phyloP scores from a whole-genome alignment of 1,140 invertebrate genomes.

The Hyposmocoma kahamanoa region DNA sequence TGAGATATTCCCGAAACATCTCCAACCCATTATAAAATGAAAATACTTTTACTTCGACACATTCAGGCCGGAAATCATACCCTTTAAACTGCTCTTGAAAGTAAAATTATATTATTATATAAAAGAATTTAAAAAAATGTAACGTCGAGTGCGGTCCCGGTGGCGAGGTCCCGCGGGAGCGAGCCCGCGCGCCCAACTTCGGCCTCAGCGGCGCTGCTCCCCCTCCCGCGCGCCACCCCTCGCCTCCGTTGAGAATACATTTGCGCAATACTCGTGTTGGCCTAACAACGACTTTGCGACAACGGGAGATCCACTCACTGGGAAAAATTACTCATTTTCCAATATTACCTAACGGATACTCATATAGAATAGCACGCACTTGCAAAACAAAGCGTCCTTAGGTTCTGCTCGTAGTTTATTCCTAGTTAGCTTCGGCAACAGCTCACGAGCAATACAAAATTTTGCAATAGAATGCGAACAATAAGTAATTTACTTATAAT shows the following conservation, averaged over 20 bases:
- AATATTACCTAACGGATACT: slow-evolving; percentile 14
- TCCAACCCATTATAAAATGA: no score
- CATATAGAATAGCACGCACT: not conserved
- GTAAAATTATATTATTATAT: no score
- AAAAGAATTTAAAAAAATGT: no score
- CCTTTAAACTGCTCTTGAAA: no score
- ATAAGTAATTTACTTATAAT: slow-evolving; percentile 41
- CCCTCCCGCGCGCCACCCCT: slow-evolving; percentile 30
- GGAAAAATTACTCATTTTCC: slow-evolving; percentile 65
- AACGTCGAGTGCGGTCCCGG: slow-evolving; percentile 50
- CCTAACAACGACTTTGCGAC: slow-evolving; percentile 65
- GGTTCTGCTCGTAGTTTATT: slow-evolving; percentile 3
- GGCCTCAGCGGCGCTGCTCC: slow-evolving; percentile 48
- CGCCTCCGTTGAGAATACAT: slow-evolving; percentile 64
- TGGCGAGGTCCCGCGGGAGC: slow-evolving; percentile 45
- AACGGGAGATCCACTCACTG: slow-evolving; percentile 36
- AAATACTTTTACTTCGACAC: no score
- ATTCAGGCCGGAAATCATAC: no score
- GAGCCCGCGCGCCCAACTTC: slow-evolving; percentile 68
- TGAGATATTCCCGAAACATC: slow-evolving; percentile 11
- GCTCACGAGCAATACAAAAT: slow-evolving; percentile 24
- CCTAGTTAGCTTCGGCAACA: slow-evolving; percentile 6
- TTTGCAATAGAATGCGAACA: slow-evolving; percentile 39
- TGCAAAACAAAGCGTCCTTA: slow-evolving; percentile 29
- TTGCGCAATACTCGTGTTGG: slow-evolving; percentile 65